phyloP scores from a whole-genome alignment of 2,888 invertebrate genomes.

The Antheraea yamamai region DNA sequence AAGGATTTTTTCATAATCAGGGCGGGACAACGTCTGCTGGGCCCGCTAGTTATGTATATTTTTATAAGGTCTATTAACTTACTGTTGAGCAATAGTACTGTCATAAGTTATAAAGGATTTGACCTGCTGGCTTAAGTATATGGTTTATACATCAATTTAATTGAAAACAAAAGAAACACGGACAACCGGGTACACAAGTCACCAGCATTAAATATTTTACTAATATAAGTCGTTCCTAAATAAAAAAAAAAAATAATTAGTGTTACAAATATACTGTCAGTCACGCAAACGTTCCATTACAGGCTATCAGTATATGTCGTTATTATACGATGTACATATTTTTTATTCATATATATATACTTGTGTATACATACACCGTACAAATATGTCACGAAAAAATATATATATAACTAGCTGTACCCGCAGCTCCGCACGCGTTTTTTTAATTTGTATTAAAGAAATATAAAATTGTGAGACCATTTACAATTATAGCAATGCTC shows the following conservation, averaged over 20 bases:
- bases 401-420: too few species aligned
- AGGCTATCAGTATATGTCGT: constrained; percentile 17
- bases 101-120: not conserved
- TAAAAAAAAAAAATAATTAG: not conserved
- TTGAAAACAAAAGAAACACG: not conserved
- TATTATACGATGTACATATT: not conserved
- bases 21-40: too few species aligned
- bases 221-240: not conserved
- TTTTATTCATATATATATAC: constrained; percentile 3
- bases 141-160: not conserved
- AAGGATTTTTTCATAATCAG: too few species aligned
- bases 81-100: too few species aligned
- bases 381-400: too few species aligned
- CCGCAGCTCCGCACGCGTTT: too few species aligned
- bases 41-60: too few species aligned
- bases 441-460: too few species aligned
- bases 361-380: too few species aligned
- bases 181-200: not conserved
- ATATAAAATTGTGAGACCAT: too few species aligned
- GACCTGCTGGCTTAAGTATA: not conserved
- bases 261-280: not conserved
- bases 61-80: too few species aligned
- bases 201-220: not conserved
- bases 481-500: too few species aligned
- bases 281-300: constrained; percentile 9